Evolutionary conservation across 2,797 vertebrate species (phyloP).

Genomic region (Myoxocephalus aenaeus): DNA sequence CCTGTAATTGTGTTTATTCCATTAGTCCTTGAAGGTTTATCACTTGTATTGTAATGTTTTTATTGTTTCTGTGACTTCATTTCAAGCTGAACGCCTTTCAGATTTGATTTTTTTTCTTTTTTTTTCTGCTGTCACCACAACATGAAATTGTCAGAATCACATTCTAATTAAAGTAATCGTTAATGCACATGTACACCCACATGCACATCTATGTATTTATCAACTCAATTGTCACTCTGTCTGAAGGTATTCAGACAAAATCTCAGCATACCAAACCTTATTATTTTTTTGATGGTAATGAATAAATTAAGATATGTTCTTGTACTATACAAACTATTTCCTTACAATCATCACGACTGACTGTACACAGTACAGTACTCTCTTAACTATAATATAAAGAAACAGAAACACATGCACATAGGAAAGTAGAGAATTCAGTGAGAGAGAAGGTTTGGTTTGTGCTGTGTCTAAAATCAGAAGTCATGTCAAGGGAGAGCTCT

Average conservation of each 20-base stretch:
- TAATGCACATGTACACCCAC: not conserved
- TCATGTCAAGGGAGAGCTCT: not conserved
- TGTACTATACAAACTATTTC: not conserved
- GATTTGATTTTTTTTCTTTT: not conserved
- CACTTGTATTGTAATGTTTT: conserved; percentile 4
- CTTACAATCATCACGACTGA: not conserved
- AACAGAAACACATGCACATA: not conserved
- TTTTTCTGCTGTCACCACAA: not conserved
- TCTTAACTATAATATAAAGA: not conserved
- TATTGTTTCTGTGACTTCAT: not conserved
- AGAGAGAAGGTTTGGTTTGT: not conserved
- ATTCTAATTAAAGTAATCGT: conserved; percentile 3
- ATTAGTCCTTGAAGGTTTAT: conserved; percentile 5
- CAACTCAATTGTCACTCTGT: not conserved
- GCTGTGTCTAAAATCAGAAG: not conserved
- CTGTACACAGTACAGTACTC: not conserved
- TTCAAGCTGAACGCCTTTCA: conserved; percentile 1
- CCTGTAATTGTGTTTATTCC: conserved; percentile 9
- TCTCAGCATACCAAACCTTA: not conserved
- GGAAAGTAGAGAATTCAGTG: not conserved
- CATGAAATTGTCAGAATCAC: not conserved
- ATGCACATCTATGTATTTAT: not conserved
- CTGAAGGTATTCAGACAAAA: not conserved
- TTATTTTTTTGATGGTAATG: not conserved
- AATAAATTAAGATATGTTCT: not conserved